Evolutionary conservation across 2,113 vertebrate species (phyloP).

Genomic region (Labeo rohita): DNA sequence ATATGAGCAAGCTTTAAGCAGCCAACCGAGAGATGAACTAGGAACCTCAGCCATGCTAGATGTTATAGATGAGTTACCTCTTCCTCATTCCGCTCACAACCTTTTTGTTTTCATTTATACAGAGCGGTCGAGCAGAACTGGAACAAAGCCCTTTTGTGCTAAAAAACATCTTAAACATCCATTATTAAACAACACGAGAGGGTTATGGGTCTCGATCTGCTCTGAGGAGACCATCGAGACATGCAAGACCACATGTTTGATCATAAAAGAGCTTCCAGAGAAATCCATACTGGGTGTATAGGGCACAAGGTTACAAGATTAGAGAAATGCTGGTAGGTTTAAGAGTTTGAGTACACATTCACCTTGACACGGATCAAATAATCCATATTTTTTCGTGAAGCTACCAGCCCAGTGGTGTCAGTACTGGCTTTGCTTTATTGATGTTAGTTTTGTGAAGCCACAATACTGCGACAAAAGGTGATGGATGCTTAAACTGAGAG

Average conservation of each 20-base stretch:
- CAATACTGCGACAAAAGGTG: background rate
- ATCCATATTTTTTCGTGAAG: conserved; percentile 1
- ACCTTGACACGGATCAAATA: conserved; percentile 8
- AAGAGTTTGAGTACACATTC: conserved; percentile 17
- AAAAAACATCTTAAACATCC: conserved; percentile 56
- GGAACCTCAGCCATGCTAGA: conserved; percentile 24
- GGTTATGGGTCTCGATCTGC: conserved; percentile 44
- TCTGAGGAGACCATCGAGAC: conserved; percentile 12
- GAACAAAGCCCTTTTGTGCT: conserved; percentile 64
- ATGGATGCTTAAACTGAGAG: background rate
- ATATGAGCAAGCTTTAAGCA: conserved; percentile 1
- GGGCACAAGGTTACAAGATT: conserved; percentile 5
- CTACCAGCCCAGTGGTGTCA: background rate
- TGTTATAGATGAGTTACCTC: conserved; percentile 43
- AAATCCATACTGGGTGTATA: conserved; percentile 26
- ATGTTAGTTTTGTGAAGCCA: background rate
- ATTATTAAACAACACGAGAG: conserved; percentile 65
- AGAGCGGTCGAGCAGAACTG: conserved; percentile 59
- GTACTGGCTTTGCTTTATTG: background rate
- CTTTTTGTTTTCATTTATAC: conserved; percentile 45
- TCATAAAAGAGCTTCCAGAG: conserved; percentile 42
- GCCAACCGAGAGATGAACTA: conserved; percentile 37
- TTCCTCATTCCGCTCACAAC: conserved; percentile 3
- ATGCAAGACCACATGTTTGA: conserved; percentile 37
- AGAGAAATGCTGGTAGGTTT: background rate